A percentile compares a stretch with the other conserved stretches of the same genome.
These are phyloP conservation scores for Eonycteris spelaea DNA, from an alignment of 2,113 vertebrate species.

Conservation along the genomic window DNA sequence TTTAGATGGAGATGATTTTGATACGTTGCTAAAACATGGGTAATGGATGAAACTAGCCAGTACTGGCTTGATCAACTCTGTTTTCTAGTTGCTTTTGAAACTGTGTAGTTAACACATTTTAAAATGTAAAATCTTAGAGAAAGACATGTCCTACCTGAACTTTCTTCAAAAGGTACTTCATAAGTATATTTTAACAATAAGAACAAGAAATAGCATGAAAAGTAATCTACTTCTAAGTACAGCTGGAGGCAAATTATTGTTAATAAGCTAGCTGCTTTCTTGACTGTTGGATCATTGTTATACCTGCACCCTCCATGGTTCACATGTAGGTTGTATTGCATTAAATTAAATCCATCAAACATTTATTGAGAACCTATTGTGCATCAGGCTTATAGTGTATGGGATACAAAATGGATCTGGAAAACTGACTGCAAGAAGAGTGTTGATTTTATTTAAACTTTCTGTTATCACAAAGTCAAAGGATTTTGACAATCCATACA, in stretches of 20 bases:
- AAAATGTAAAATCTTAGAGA: background rate
- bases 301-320: background rate
- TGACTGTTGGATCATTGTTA: background rate
- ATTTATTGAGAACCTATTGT: constrained; percentile 39
- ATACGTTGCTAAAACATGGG: background rate
- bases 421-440: background rate
- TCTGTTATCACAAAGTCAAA: background rate
- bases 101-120: background rate
- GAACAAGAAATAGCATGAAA: constrained; percentile 1
- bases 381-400: background rate
- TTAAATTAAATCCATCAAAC: constrained; percentile 47
- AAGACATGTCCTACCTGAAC: background rate
- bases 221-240: background rate
- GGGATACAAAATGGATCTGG: constrained; percentile 25
- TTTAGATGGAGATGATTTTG: background rate
- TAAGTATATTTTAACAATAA: constrained; percentile 20
- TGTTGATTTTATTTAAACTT: constrained; percentile 28
- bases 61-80: background rate
- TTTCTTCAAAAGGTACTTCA: background rate
- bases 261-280: constrained; percentile 3
- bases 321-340: background rate
- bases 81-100: background rate
- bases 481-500: background rate
- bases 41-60: background rate
- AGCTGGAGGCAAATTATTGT: constrained; percentile 12